phyloP scores from a whole-genome alignment of 2,888 invertebrate genomes.

The Agrilus mali region DNA sequence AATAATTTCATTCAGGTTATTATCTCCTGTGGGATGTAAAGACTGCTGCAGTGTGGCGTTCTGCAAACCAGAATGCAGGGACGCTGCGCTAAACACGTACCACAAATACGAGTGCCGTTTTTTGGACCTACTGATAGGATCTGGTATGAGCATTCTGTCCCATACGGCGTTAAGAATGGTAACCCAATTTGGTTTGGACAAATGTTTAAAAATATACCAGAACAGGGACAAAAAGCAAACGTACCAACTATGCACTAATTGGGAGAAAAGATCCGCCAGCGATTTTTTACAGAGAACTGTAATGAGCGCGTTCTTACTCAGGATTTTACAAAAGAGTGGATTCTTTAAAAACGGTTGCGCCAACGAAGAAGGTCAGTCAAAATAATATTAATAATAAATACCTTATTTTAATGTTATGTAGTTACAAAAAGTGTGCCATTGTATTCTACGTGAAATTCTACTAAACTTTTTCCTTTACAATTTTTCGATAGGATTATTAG shows the following conservation, averaged over 20 bases:
- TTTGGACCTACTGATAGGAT: conserved; percentile 61
- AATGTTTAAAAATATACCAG: conserved; percentile 37
- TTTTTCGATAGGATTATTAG: not conserved
- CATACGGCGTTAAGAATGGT: conserved; percentile 63
- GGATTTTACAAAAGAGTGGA: conserved; percentile 53
- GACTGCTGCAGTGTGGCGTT: conserved; percentile 67
- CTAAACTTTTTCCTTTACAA: not conserved
- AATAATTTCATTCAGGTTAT: conserved; percentile 36
- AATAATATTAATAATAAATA: too few species aligned
- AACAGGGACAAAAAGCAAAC: conserved; percentile 37
- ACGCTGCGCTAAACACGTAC: conserved; percentile 49
- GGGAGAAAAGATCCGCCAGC: conserved; percentile 42
- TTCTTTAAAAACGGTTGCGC: conserved; percentile 45
- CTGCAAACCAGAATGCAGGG: conserved; percentile 54
- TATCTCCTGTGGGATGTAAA: conserved; percentile 57
- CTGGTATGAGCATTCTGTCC: conserved; percentile 66
- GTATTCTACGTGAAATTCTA: not conserved
- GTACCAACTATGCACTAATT: conserved; percentile 55
- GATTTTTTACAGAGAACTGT: conserved; percentile 65
- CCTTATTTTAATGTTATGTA: too few species aligned
- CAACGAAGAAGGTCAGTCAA: conserved; percentile 25
- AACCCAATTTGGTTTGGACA: conserved; percentile 50
- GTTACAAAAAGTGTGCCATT: not conserved
- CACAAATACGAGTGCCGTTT: conserved; percentile 66
- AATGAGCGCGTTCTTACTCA: conserved; percentile 64